Evolutionary conservation across 2,888 invertebrate species (phyloP), one percentile per base, ranked within the genome.

Genomic region (Amblyteles armatorius): DNA sequence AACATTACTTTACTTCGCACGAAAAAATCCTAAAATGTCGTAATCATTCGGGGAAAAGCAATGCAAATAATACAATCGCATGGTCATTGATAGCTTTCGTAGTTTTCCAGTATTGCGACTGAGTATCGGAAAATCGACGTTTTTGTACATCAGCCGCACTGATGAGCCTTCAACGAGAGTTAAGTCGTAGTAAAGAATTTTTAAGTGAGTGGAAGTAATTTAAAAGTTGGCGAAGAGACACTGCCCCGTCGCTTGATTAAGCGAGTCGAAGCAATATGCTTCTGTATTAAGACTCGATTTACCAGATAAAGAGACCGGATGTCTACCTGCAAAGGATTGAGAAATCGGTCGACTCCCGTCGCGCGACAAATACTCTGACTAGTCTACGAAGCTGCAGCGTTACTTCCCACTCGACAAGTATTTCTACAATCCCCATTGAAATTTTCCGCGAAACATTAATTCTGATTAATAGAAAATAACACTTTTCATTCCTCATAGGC

Each of bases 191-290:
- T 16, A 16, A 13, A 22, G 13, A 9, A 26, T 22, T 57, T 57
- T 57, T 3, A 22, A 26, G 22, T 13, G 16, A 69, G n/a, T 33
- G 0, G 52, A 29, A 63, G 52, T 22, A 29, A 83, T 79, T 52
- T 74, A 1, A 22, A 57, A 11, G 1, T 57, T 57, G 3, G 4
- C 57, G 26, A 26, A 26, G 26, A 57, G 11, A 11, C 3, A 13
- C 13, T 22, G 22, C 11, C 13, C 22, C 26, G 26, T 57, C 11
- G 22, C 57, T 26, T 13, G 57, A 9, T 26, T 22, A n/a, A 57
- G 11, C 57, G 57, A 22, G 11, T 57, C 57, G 57, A 36, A 63
- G 36, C 29, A 36, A 36, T 60, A 3, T 29, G 33, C 13, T 63
- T 22, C 7, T 63, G 29, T 29, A 63, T 63, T 63, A 2, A 63